phyloP scores from a whole-genome alignment of 2,113 vertebrate genomes.

The Lycaon pictus region DNA sequence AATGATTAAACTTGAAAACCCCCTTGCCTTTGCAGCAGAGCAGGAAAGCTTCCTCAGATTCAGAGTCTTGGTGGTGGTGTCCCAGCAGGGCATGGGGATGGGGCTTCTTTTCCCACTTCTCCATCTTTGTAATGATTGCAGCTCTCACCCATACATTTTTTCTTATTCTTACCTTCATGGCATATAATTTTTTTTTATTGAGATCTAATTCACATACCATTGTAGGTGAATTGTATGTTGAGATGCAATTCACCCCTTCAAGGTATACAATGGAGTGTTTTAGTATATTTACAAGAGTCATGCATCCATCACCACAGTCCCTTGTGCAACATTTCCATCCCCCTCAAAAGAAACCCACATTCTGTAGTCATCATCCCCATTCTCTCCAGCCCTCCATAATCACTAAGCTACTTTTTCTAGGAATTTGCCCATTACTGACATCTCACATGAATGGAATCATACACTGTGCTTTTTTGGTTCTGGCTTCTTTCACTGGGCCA shows the following conservation, averaged over 20 bases:
- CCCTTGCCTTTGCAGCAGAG: neutral
- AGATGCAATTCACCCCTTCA: neutral
- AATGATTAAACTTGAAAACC: neutral
- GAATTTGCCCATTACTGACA: neutral
- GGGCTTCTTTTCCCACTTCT: neutral
- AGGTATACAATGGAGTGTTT: neutral
- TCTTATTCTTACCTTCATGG: neutral
- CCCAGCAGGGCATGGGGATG: too few species aligned
- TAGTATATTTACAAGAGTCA: too few species aligned
- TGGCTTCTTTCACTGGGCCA: neutral
- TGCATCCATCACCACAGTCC: neutral
- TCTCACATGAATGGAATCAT: rapidly evolving
- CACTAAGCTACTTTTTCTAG: neutral
- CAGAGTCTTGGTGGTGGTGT: neutral
- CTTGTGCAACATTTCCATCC: neutral
- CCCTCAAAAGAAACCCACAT: too few species aligned
- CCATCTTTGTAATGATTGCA: neutral
- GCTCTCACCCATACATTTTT: neutral
- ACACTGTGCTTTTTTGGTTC: neutral
- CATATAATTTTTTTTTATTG: neutral
- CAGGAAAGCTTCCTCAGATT: neutral
- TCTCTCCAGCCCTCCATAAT: neutral
- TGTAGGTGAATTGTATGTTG: neutral
- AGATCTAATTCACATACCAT: neutral
- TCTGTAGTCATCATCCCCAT: neutral